These are phyloP conservation scores for Drosophila pullipes DNA, from an alignment of 2,888 invertebrate species.

Conservation along the genomic window DNA sequence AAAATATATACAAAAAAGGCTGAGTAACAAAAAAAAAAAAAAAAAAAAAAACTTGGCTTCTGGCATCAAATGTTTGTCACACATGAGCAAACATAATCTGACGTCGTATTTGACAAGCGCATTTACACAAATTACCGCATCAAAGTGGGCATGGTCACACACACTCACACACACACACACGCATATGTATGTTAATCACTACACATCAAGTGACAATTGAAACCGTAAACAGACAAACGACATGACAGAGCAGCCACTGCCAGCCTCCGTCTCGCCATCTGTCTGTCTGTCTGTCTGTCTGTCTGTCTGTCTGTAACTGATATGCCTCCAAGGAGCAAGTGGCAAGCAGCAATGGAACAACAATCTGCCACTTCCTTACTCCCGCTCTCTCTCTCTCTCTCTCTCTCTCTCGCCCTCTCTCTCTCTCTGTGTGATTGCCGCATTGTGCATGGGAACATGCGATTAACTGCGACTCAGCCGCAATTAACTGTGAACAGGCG, in stretches of 20 bases:
- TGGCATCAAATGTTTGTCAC: constrained; percentile 42
- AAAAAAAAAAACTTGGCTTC: background rate
- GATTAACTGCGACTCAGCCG: constrained; percentile 74
- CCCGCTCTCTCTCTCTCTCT: background rate
- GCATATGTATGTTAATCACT: constrained; percentile 69
- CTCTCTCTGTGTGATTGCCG: background rate
- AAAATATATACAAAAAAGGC: background rate
- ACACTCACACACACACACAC: constrained; percentile 27
- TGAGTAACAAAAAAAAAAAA: constrained; percentile 1
- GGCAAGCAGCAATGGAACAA: constrained; percentile 19
- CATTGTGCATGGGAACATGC: constrained; percentile 59
- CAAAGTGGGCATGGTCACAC: constrained; percentile 49
- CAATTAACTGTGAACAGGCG: constrained; percentile 76
- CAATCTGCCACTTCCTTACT: background rate
- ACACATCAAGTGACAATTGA: constrained; percentile 80
- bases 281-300: background rate
- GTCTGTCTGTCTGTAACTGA: constrained; percentile 31
- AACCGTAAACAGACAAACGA: constrained; percentile 78
- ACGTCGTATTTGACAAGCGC: constrained; percentile 70
- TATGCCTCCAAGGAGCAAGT: constrained; percentile 43
- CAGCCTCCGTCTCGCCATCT: background rate
- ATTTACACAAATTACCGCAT: constrained; percentile 74
- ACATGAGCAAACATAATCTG: constrained; percentile 68
- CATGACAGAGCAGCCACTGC: constrained; percentile 54
- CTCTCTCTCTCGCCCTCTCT: background rate